These are phyloP conservation scores for Silurus lanzhouensis DNA, from an alignment of 2,797 vertebrate genomes.

Conservation along the genomic window DNA sequence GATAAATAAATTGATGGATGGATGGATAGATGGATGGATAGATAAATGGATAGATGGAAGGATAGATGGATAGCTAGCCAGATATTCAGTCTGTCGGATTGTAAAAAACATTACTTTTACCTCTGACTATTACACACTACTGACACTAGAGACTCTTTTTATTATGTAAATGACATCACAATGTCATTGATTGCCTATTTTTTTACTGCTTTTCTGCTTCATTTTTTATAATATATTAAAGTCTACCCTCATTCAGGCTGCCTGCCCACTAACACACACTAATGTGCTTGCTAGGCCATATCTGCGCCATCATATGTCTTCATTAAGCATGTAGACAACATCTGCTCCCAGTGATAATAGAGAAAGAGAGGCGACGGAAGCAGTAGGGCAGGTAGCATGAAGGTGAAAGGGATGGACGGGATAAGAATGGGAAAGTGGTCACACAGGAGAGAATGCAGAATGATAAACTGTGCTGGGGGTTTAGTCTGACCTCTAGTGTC, in stretches of 20 bases:
- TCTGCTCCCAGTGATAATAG: slow-evolving; percentile 38
- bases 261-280: neutral
- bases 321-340: slow-evolving; percentile 41
- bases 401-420: neutral
- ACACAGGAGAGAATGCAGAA: slow-evolving; percentile 11
- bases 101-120: neutral
- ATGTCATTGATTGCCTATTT: neutral
- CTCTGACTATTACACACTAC: neutral
- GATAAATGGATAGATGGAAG: neutral
- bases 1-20: neutral
- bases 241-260: neutral
- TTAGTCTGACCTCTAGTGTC: slow-evolving; percentile 45
- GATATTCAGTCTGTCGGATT: too few species aligned
- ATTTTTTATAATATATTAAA: neutral
- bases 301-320: slow-evolving; percentile 40
- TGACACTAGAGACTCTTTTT: neutral
- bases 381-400: slow-evolving; percentile 15
- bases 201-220: too few species aligned
- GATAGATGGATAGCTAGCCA: neutral
- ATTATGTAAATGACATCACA: neutral
- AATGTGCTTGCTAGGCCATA: neutral
- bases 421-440: slow-evolving; percentile 16
- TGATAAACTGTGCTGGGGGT: neutral
- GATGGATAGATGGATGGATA: neutral
- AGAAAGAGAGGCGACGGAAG: slow-evolving; percentile 15